Base-by-base conservation (phyloP, 23 tunicate species). In the Styela clava region DNA sequence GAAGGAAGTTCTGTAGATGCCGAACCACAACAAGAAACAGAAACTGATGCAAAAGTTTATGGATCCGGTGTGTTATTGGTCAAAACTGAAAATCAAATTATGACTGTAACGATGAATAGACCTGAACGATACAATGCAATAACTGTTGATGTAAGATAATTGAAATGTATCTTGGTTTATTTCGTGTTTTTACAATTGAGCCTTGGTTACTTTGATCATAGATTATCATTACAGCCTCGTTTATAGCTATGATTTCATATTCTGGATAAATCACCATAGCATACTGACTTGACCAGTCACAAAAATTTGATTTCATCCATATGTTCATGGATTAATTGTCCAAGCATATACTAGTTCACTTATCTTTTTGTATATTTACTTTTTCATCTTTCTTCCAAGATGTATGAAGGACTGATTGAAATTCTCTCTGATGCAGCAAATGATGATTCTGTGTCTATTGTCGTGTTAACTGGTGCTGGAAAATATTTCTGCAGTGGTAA, bases 401-500 rank as follows among this genome's bases (percentile, higher is more conserved):
- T 91, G 97, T 96, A 91, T 77, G 87, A 84, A 61, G 97, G 91
- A 68, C 91, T 96, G 2, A 82, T 85, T 23, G 83, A 64, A 1
- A 91, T 91, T 1, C 72, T 96, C 31, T 84, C 78, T 33, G 51
- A 69, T 20, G 89, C 92, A 35, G 87, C 86, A 9, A 84, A 82
- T 36, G 99, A 96, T 79, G 70, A 81, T 31, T 36, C 63, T 36
- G 76, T 64, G 24, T 36, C 83, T 24, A 31, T 96, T 16, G 67
- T 86, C 20, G 78, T 87, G 21, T 36, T 96, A 24, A 96, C 99
- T 24, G 99, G 99, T n/a, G 87, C 89, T 33, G 99, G 99, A 9
- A 88, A 96, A 76, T 96, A 87, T 81, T 96, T 79, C 64, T 86
- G 91, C 80, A 86, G 97, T 73, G 99, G 99, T 69, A 96, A 96